phyloP scores from a whole-genome alignment of 2,113 vertebrate genomes.

The Panthera tigris region DNA sequence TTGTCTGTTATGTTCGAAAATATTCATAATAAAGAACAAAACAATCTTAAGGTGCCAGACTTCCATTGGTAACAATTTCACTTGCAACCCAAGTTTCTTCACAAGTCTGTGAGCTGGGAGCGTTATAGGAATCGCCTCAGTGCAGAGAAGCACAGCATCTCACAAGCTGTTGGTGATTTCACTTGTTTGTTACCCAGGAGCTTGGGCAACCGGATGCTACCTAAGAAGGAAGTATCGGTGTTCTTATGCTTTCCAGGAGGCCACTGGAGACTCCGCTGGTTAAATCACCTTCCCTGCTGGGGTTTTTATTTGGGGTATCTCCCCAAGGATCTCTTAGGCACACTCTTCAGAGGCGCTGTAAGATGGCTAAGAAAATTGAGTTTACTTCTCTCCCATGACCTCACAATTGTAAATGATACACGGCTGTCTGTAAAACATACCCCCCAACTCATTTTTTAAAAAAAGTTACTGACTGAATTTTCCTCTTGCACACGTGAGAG shows the following conservation, averaged over 20 bases:
- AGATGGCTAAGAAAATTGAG: not conserved
- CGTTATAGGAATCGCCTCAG: not conserved
- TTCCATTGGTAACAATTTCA: not conserved
- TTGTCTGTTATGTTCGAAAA: not conserved
- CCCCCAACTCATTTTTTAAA: not conserved
- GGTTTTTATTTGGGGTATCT: not conserved
- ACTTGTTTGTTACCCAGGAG: not conserved
- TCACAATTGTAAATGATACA: not conserved
- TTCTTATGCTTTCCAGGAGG: constrained; percentile 42
- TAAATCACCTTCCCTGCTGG: not conserved
- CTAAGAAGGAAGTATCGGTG: constrained; percentile 12
- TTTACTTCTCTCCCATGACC: not conserved
- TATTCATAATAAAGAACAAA: not conserved
- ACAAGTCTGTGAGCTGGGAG: not conserved
- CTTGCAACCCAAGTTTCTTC: not conserved
- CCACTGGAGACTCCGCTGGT: not conserved
- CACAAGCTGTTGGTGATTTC: not conserved
- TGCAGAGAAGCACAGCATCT: not conserved
- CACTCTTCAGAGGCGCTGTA: not conserved
- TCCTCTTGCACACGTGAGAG: not conserved
- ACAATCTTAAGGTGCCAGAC: not conserved
- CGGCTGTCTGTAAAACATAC: not conserved
- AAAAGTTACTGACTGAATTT: not conserved
- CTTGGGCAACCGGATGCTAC: not conserved
- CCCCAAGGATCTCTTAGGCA: not conserved